phyloP scores from a whole-genome alignment of 2,113 vertebrate species.

The Spea bombifrons region DNA sequence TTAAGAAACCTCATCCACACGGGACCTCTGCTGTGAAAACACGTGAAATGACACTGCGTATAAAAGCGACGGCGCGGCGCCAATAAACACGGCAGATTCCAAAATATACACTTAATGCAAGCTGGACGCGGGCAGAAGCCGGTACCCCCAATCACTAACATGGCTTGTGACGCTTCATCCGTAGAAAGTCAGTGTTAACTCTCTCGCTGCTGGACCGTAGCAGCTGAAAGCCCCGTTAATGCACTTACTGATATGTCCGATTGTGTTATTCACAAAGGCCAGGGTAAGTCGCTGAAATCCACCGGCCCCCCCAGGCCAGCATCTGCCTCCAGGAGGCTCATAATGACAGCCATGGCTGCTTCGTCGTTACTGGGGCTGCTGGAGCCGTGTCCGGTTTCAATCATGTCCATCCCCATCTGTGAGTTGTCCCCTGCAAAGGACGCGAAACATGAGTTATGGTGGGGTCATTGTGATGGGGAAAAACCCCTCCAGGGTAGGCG shows the following conservation, averaged over 20 bases:
- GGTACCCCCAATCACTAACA: constrained; percentile 56
- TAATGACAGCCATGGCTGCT: constrained; percentile 98
- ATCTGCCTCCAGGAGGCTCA: constrained; percentile 97
- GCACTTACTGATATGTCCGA: constrained; percentile 64
- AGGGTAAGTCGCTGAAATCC: constrained; percentile 97
- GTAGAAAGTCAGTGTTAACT: constrained; percentile 63
- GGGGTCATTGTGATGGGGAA: too few relatives aligned
- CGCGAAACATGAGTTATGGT: neutral
- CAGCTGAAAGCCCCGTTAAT: constrained; percentile 63
- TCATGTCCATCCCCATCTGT: constrained; percentile 92
- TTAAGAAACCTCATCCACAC: constrained; percentile 82
- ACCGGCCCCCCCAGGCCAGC: constrained; percentile 95
- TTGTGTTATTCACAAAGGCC: constrained; percentile 84
- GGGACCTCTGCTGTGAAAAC: constrained; percentile 87
- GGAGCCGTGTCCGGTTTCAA: constrained; percentile 88
- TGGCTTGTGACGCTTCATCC: constrained; percentile 60
- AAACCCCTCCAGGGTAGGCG: too few relatives aligned
- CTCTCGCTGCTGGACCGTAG: neutral
- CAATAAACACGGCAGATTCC: constrained; percentile 70
- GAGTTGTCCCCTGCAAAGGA: constrained; percentile 83
- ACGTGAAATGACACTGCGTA: constrained; percentile 79
- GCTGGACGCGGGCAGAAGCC: constrained; percentile 74
- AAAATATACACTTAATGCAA: constrained; percentile 79
- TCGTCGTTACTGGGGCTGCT: constrained; percentile 97
- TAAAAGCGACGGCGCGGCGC: constrained; percentile 75